Base-by-base conservation (phyloP, 2,888 invertebrate species). In the Hypomecis atomaria region DNA sequence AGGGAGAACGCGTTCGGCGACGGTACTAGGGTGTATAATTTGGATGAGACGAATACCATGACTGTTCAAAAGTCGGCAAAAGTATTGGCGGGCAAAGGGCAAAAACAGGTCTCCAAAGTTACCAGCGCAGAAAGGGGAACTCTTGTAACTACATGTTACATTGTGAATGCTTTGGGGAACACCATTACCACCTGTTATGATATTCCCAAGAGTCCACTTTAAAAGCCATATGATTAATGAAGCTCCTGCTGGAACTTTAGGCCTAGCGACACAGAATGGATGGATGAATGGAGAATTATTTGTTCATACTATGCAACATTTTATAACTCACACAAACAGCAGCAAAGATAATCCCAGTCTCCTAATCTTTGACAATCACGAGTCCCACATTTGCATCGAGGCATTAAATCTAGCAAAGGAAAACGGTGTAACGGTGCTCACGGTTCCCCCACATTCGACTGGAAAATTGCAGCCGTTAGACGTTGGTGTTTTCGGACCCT, bases 21-120 rank as follows among this genome's bases (percentile, higher is more conserved):
- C 40, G 50, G 53, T 10, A 59, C 52, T 9, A 53, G 60, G 34
- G 40, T 60, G 9, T 60, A 23, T 1, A 44, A 44, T 13, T 7
- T 44, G 13, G 44, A 44, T 44, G 44, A 44, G 13, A 44, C 11
- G 6, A 62, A 54, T 34, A 59, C 66, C 6, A 66, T 59, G 62
- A 62, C 66, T 1, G 66, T 66, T 0, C 66, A 66, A 36, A 62
- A 62, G n/a, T 50, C 36, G 7, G 59, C 58, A 4, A 66, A 61
- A 56, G 56, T 66, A 8, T 59, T 66, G 37, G 62, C 66, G 49
- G 44, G n/a, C 48, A 62, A 50, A 42, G 66, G 66, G 7, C 59
- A 59, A 62, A 66, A 42, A 37, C 66, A 62, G 47, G 66, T 66
- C 2, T 55, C 58, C 10, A 66, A 66, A 50, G 66, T 62, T 10